Evolutionary conservation across 2,113 vertebrate genomes (phyloP).

Genomic region (Pelvicachromis taeniatus): DNA sequence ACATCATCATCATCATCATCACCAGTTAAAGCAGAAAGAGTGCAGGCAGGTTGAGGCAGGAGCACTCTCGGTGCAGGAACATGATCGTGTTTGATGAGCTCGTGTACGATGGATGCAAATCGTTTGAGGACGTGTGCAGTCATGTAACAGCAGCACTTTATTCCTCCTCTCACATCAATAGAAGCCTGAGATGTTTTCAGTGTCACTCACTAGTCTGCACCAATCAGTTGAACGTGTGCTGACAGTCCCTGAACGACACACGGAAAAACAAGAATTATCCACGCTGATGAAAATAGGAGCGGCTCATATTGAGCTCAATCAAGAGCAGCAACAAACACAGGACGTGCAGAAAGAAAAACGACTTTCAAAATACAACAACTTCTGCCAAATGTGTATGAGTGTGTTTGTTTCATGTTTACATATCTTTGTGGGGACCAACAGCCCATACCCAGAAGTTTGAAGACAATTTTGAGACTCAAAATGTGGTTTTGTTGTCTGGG

Average conservation of each 20-base stretch:
- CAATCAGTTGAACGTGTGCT: not conserved
- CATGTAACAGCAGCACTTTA: not conserved
- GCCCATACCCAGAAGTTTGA: too few relatives aligned
- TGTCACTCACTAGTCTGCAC: not conserved
- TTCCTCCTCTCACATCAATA: constrained; percentile 24
- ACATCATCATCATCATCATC: rapidly evolving
- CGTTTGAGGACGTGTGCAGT: not conserved
- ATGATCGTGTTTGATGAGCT: not conserved
- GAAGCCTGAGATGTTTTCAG: not conserved
- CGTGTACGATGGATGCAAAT: not conserved
- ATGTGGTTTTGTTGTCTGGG: not conserved
- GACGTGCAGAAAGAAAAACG: not conserved
- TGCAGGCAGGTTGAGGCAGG: not conserved
- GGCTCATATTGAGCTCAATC: not conserved
- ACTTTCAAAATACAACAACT: not conserved
- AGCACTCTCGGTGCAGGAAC: not conserved
- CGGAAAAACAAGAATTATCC: not conserved
- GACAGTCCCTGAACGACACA: not conserved
- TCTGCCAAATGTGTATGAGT: not conserved
- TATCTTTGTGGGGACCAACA: too few relatives aligned
- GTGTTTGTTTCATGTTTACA: too few relatives aligned
- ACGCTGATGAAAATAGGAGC: not conserved
- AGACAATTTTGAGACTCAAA: too few relatives aligned
- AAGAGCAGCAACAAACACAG: not conserved
- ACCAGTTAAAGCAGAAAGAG: not conserved